Percentiles rank a stretch among this genome's conserved stretches.
phyloP scores from a whole-genome alignment of 2,113 vertebrate species.

The Crotalus horridus region DNA sequence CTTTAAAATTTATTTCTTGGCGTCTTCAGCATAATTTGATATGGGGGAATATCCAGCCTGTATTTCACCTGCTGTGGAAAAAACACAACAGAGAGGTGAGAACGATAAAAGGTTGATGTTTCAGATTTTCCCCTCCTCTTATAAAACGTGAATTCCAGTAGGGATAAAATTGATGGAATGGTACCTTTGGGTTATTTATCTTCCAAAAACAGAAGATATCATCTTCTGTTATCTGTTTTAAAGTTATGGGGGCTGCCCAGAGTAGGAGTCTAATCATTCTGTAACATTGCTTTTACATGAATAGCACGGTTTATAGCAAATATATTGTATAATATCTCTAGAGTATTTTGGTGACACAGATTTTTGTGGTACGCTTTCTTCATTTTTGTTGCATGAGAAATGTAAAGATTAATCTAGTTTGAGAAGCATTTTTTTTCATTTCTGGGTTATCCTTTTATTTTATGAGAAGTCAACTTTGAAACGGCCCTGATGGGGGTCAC shows the following conservation, averaged over 20 bases:
- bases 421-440: not conserved
- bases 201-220: not conserved
- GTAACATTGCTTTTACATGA: not conserved
- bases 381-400: not conserved
- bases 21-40: not conserved
- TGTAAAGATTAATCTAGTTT: not conserved
- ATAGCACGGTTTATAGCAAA: not conserved
- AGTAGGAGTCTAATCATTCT: not conserved
- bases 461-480: not conserved
- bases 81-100: not conserved
- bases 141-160: not conserved
- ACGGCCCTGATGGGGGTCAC: not conserved
- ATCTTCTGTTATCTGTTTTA: not conserved
- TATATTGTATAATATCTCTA: not conserved
- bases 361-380: not conserved
- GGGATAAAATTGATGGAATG: not conserved
- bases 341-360: not conserved
- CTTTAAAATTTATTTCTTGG: not conserved
- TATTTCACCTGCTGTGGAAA: not conserved
- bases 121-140: not conserved
- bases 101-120: not conserved
- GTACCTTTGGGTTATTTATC: not conserved
- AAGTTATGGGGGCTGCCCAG: not conserved
- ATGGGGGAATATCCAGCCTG: not conserved
- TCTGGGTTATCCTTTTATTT: not conserved